Conservation (phyloP, 1,140 invertebrate species). For the Ctenoplectra terminalis region DNA sequence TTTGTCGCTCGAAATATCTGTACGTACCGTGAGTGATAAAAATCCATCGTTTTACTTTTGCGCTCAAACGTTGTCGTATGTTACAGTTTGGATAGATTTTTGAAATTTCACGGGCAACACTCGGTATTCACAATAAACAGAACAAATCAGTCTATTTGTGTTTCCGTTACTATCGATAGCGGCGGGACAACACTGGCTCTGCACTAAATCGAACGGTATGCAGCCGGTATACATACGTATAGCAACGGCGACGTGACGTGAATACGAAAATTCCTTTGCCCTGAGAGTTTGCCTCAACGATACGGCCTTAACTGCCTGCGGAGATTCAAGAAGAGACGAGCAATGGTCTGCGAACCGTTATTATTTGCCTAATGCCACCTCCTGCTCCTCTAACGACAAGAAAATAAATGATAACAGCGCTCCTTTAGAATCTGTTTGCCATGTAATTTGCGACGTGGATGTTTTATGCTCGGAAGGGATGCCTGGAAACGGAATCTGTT, state of each 20-base stretch:
- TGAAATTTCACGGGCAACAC: neutral
- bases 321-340: constrained; percentile 35
- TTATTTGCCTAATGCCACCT: constrained; percentile 48
- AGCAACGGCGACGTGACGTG: constrained; percentile 51
- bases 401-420: constrained; percentile 25
- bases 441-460: neutral
- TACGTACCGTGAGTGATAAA: neutral
- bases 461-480: neutral
- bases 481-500: neutral
- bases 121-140: neutral
- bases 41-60: neutral
- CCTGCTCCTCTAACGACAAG: neutral
- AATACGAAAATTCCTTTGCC: constrained; percentile 46
- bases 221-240: constrained; percentile 44
- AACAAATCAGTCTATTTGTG: constrained; percentile 37
- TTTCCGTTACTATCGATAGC: constrained; percentile 42
- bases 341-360: constrained; percentile 37
- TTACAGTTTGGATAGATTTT: neutral
- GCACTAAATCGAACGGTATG: constrained; percentile 53
- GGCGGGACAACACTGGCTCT: constrained; percentile 32
- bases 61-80: neutral
- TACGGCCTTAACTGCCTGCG: constrained; percentile 46
- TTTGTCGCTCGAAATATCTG: neutral
- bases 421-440: neutral
- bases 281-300: constrained; percentile 26